Percentiles rank a stretch among this genome's conserved stretches.
Conservation (phyloP, 2,888 invertebrate genomes). For the Meiosimyza decipiens region DNA sequence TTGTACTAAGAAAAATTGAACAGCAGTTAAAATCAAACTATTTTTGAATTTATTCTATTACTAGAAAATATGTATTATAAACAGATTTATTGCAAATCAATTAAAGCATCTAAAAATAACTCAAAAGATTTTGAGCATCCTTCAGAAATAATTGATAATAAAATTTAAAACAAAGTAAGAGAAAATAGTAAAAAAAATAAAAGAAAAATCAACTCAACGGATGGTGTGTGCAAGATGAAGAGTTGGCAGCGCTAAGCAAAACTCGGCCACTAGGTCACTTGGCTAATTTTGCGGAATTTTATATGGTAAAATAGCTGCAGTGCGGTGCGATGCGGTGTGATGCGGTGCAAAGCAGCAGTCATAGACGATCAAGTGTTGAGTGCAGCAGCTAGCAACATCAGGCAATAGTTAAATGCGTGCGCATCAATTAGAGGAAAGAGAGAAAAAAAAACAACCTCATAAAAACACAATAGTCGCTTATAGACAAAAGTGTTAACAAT, state of each 20-base stretch:
- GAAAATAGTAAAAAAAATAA: not conserved
- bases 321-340: too few relatives aligned
- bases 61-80: too few relatives aligned
- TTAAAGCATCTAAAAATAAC: too few relatives aligned
- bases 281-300: slow-evolving; percentile 21
- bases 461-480: not conserved
- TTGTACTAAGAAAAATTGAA: too few relatives aligned
- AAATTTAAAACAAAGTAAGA: not conserved
- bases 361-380: too few relatives aligned
- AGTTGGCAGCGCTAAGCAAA: slow-evolving; percentile 3
- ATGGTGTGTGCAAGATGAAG: slow-evolving; percentile 4
- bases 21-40: too few relatives aligned
- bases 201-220: not conserved
- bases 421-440: slow-evolving; percentile 8
- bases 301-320: not conserved
- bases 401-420: slow-evolving; percentile 5
- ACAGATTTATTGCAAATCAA: too few relatives aligned
- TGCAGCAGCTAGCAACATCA: too few relatives aligned
- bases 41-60: too few relatives aligned
- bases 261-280: slow-evolving; percentile 22
- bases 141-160: too few relatives aligned
- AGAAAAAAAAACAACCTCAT: not conserved
- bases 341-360: too few relatives aligned
- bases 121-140: too few relatives aligned
- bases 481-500: not conserved